Conservation (phyloP, 92 coral and sea anemone genomes). For the Actinernus sp. region DNA sequence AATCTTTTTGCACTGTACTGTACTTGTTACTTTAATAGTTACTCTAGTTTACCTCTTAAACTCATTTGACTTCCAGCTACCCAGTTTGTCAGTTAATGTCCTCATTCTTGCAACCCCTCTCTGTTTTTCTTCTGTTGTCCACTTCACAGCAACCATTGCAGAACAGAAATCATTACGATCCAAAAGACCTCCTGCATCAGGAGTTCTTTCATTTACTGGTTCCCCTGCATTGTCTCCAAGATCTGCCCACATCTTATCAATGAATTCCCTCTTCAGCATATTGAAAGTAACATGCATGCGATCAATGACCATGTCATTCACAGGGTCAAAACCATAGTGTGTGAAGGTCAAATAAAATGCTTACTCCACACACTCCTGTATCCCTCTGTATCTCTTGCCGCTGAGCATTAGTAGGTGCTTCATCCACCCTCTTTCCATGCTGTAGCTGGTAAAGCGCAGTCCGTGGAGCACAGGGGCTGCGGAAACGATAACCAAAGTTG, state of each 20-base stretch:
- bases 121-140: slow-evolving; percentile 52
- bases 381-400: slow-evolving; percentile 27
- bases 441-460: slow-evolving; percentile 37
- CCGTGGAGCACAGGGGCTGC: slow-evolving; percentile 21
- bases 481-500: slow-evolving; percentile 36
- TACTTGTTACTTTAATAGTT: too few species aligned
- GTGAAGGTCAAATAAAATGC: slow-evolving; percentile 38
- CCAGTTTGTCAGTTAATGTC: slow-evolving; percentile 64
- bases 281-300: slow-evolving; percentile 66
- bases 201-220: slow-evolving; percentile 44
- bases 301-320: slow-evolving; percentile 61
- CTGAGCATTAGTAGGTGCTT: slow-evolving; percentile 29
- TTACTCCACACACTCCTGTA: slow-evolving; percentile 64
- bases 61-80: slow-evolving; percentile 68
- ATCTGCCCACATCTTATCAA: slow-evolving; percentile 70
- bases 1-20: too few species aligned
- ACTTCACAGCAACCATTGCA: slow-evolving; percentile 36
- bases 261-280: slow-evolving; percentile 50
- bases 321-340: slow-evolving; percentile 58
- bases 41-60: slow-evolving; percentile 61
- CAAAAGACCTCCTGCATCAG: slow-evolving; percentile 62
- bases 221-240: slow-evolving; percentile 34
- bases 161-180: slow-evolving; percentile 7
- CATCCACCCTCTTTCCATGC: slow-evolving; percentile 35
- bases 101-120: slow-evolving; percentile 59